Conservation (phyloP, 2,888 invertebrate species). For the Xylota segnis region DNA sequence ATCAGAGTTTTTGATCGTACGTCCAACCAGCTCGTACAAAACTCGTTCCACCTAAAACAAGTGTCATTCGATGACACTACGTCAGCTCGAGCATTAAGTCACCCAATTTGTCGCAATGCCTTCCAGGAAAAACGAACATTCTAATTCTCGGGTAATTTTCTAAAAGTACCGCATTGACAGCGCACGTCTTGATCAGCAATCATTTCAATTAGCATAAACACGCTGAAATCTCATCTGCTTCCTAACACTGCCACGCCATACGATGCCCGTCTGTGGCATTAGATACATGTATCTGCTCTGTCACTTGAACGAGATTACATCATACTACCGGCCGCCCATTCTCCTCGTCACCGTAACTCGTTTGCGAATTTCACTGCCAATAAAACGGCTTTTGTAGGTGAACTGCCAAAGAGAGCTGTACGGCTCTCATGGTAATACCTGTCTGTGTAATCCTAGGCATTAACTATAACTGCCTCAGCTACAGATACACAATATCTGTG, state of each 20-base stretch:
- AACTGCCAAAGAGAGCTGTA: constrained; percentile 2
- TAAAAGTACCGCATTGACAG: constrained; percentile 4
- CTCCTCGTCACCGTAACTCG: constrained; percentile 5
- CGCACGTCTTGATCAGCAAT: constrained; percentile 20
- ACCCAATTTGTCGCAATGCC: background rate
- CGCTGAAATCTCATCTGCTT: constrained; percentile 26
- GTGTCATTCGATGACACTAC: too few species aligned
- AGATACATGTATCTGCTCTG: constrained; percentile 10
- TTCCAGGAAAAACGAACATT: background rate
- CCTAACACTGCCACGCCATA: background rate
- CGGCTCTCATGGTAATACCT: background rate
- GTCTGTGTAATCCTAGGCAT: background rate
- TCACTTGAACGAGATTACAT: constrained; percentile 54
- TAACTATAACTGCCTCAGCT: background rate
- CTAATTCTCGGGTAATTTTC: background rate
- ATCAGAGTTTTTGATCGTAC: too few species aligned
- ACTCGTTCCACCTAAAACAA: too few species aligned
- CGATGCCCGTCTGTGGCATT: background rate
- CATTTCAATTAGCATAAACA: constrained; percentile 44
- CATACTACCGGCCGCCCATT: constrained; percentile 31
- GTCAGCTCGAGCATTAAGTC: background rate
- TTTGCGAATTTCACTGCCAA: constrained; percentile 49
- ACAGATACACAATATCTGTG: background rate
- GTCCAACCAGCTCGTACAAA: too few species aligned
- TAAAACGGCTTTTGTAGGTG: constrained; percentile 20